Evolutionary conservation across 1,140 invertebrate genomes (phyloP), one percentile per base, ranked within the genome.

Genomic region (Drosophila serrata): DNA sequence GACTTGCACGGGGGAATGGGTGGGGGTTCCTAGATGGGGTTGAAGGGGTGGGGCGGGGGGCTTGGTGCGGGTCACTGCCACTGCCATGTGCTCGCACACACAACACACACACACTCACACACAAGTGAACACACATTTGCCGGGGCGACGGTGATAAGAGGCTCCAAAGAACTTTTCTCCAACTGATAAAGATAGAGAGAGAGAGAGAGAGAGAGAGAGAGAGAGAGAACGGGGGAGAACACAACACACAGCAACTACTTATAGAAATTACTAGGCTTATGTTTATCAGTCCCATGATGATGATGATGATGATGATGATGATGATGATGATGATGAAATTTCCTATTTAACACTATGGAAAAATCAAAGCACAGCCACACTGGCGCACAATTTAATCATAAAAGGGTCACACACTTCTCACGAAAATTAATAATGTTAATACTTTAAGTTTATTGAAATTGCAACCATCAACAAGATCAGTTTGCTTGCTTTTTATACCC

Each of bases 151-250:
- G 35, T 80, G 81, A 82, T 82, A 82, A 82, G 76, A 81, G 46
- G 29, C 43, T 8, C 56, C 43, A 75, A 75, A 84, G 76, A 82
- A 84, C 81, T 70, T 75, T 81, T 75, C 69, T 79, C 45, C 51
- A 35, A 39, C 53, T 59, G 64, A 58, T 55, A 65, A 65, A 43
- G 22, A 31, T 17, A 17, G 49, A 22, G 24, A 11, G 31, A 12
- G 9, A 33, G 31, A 12, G 31, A 35, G 55, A 15, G 35, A n/a
- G 15, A 39, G n/a, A n/a, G 31, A 31, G 53, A 33, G 33, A 12
- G 11, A 24, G 57, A 48, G 15, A 37, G 37, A 70, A 46, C 13
- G 39, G 12, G 29, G 67, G 37, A n/a, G 6, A 49, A 48, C 35
- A 22, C 24, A 31, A 17, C 17, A 13, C 49, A 55, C 53, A 63